Conservation (phyloP, 2,113 vertebrate species). For the Psittacula cyanocephala region DNA sequence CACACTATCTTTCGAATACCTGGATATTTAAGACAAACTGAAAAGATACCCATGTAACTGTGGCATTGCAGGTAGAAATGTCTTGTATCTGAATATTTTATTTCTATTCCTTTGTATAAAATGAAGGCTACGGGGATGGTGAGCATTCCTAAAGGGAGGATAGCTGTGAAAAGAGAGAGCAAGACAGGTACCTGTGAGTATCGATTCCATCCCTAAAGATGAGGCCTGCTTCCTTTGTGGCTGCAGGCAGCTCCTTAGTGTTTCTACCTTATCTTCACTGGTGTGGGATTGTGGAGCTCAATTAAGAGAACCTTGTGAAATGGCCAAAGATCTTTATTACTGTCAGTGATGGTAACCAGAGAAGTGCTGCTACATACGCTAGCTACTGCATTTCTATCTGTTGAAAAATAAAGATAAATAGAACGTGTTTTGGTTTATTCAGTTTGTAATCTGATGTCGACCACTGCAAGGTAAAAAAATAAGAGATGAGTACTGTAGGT, state of each 20-base stretch:
- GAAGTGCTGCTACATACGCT: background rate
- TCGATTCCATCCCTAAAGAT: background rate
- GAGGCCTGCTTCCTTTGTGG: background rate
- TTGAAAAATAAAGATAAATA: background rate
- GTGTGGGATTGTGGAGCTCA: background rate
- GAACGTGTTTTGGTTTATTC: background rate
- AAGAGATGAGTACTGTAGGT: background rate
- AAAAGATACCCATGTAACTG: background rate
- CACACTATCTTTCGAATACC: conserved; percentile 13
- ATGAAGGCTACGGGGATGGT: background rate
- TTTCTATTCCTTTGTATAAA: background rate
- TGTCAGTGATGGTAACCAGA: background rate
- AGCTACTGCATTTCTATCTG: background rate
- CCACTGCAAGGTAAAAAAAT: background rate
- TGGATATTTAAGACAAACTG: conserved; percentile 11
- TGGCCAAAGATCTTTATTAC: background rate
- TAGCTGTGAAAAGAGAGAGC: background rate
- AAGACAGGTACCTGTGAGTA: background rate
- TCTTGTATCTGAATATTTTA: background rate
- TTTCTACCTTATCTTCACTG: background rate
- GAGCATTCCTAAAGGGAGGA: background rate
- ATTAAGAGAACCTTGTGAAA: background rate
- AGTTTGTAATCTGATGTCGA: background rate
- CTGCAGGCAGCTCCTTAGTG: background rate
- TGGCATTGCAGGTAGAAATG: background rate